A percentile compares a stretch with the other conserved stretches of the same genome.
Evolutionary conservation across 35 echinoderm and acorn worm genomes (phyloP).

Genomic region (Strongylocentrotus purpuratus): DNA sequence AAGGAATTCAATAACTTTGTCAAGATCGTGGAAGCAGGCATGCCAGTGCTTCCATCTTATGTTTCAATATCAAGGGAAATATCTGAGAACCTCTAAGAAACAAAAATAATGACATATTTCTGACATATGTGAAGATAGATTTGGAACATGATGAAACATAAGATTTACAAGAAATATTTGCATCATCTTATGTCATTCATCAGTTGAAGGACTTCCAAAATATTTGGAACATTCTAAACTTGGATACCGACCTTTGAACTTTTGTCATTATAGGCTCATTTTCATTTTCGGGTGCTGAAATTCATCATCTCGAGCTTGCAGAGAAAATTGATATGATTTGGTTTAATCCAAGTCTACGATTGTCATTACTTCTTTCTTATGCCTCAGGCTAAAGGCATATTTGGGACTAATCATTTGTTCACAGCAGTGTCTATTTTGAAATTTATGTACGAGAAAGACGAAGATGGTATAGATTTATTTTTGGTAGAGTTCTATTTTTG

Average conservation of each 20-base stretch:
- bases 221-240: background rate
- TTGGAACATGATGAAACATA: background rate
- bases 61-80: background rate
- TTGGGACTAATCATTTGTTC: constrained; percentile 15
- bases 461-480: background rate
- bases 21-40: background rate
- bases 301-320: background rate
- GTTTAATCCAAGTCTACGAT: constrained; percentile 18
- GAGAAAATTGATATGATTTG: constrained; percentile 41
- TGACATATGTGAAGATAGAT: background rate
- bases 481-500: background rate
- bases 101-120: background rate
- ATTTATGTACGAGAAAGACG: background rate
- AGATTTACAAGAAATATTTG: background rate
- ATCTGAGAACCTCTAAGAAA: background rate
- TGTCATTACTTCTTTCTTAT: background rate
- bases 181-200: background rate
- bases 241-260: background rate
- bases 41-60: background rate
- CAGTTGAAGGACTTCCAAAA: background rate
- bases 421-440: background rate
- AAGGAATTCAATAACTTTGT: background rate
- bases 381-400: background rate
- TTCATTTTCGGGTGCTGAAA: constrained; percentile 1
- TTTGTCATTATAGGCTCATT: constrained; percentile 21